These are phyloP conservation scores for Girardinus metallicus DNA, from an alignment of 2,797 vertebrate genomes.

Conservation along the genomic window DNA sequence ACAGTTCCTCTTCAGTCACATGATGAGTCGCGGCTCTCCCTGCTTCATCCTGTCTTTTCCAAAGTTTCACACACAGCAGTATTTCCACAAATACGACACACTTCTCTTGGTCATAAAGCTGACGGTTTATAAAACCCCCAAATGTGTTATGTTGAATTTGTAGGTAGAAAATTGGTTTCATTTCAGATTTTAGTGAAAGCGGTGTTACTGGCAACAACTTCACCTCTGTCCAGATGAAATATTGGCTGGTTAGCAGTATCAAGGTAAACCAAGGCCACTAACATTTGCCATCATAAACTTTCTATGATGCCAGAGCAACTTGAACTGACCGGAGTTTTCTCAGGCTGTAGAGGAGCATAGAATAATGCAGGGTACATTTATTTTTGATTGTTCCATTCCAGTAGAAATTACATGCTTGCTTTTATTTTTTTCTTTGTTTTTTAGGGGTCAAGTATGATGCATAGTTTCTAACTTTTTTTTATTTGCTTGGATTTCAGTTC, in stretches of 20 bases:
- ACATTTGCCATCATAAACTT: not conserved
- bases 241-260: not conserved
- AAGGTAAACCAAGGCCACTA: too few relatives aligned
- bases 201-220: not conserved
- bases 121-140: not conserved
- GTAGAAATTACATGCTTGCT: not conserved
- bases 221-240: not conserved
- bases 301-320: not conserved
- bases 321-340: not conserved
- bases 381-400: not conserved
- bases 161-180: not conserved
- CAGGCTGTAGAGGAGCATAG: not conserved
- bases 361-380: not conserved
- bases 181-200: not conserved
- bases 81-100: not conserved
- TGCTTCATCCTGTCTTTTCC: conserved; percentile 29
- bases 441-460: not conserved
- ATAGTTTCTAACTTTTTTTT: not conserved
- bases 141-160: not conserved
- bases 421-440: conserved; percentile 1
- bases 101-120: not conserved
- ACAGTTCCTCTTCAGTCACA: conserved; percentile 71
- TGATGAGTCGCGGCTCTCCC: conserved; percentile 38
- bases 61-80: not conserved
- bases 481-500: not conserved